Base-by-base conservation (phyloP, 2,888 invertebrate species). In the Temnothorax unifasciatus region DNA sequence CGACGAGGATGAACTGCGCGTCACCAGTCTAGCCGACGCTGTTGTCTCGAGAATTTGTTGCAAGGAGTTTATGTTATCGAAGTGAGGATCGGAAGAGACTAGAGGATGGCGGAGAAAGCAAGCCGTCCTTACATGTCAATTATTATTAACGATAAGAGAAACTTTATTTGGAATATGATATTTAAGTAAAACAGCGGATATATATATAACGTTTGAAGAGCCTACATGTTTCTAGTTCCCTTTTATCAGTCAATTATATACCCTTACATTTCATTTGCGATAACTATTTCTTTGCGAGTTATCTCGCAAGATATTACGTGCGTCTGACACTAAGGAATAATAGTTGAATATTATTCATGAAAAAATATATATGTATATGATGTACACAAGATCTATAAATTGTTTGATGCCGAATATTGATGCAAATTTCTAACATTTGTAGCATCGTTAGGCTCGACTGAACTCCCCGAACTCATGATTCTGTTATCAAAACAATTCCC, bases 41-140 rank as follows among this genome's bases (percentile, higher is more conserved):
- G 95, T 97, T 91, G 95, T 97, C 18, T 97, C 96, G 91, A 96
- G 96, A 93, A 97, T 97, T 93, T 96, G 96, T 41, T 96, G 96
- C 8, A 97, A 97, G 93, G 96, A 96, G 90, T 96, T 96, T 94
- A 94, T 96, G 64, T 95, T 95, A 13, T 34, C 89, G 4, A 92
- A 91, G 84, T 92, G 79, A 64, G n/a, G 44, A 25, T 18, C 9
- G 11, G 11, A 57, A 3, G 18, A 63, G n/a, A 25, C 41, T 4
- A 0, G 6, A 66, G 8, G 68, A 41, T 5, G 1, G 13, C 41
- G 47, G 29, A 38, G 38, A 1, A 4, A 57, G n/a, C 18, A 18
- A 44, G 18, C 41, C 18, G 5, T 34, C 2, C n/a, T 21, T 75
- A 71, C 41, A 68, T 25, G 34, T n/a, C 71, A 34, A 47, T 86